Evolutionary conservation across 1,140 invertebrate genomes (phyloP).

Genomic region (Lucilia sericata): DNA sequence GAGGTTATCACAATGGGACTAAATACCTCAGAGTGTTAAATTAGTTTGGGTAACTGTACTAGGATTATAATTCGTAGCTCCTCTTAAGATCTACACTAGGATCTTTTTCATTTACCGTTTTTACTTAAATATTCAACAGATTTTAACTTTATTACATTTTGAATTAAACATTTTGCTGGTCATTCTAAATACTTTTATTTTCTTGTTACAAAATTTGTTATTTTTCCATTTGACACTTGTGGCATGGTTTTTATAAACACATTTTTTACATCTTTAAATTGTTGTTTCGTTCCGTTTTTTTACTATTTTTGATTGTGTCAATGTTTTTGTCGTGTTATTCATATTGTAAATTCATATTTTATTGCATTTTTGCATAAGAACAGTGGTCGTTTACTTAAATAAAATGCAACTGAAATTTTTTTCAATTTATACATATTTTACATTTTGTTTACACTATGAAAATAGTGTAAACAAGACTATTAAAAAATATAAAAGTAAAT

Average conservation of each 20-base stretch:
- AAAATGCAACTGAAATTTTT: neutral
- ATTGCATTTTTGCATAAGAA: neutral
- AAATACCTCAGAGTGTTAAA: too few species aligned
- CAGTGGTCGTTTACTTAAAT: neutral
- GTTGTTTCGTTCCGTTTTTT: neutral
- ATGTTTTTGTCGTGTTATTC: neutral
- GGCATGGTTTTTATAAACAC: slow-evolving; percentile 32
- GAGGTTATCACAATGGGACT: too few species aligned
- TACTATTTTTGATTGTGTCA: neutral
- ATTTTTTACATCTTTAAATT: slow-evolving; percentile 19
- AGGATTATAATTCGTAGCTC: too few species aligned
- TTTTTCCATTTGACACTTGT: slow-evolving; percentile 36
- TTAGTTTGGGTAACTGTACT: too few species aligned
- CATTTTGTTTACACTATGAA: too few species aligned
- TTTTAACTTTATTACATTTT: too few species aligned
- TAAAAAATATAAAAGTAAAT: too few species aligned
- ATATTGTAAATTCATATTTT: slow-evolving; percentile 31
- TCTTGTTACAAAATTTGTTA: slow-evolving; percentile 15
- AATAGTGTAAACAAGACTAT: too few species aligned
- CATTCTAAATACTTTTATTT: neutral
- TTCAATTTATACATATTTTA: neutral
- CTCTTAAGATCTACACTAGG: too few species aligned
- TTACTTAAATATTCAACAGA: too few species aligned
- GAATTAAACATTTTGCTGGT: too few species aligned
- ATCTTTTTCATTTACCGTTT: too few species aligned